Percentiles rank a stretch among this genome's conserved stretches.
Conservation (phyloP, 2,113 vertebrate genomes). For the Neolamprologus variostigma region DNA sequence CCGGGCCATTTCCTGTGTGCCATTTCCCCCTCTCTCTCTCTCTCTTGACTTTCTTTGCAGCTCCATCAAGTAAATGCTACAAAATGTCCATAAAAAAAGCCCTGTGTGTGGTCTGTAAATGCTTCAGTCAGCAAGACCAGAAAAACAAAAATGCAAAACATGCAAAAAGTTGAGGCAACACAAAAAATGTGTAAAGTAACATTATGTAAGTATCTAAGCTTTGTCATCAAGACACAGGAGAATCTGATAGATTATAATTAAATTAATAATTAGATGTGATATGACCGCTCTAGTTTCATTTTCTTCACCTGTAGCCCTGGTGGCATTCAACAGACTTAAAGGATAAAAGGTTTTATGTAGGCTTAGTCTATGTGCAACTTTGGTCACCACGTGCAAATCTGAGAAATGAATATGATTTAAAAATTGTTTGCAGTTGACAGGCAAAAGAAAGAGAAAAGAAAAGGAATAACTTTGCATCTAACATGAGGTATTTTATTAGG, state of each 20-base stretch:
- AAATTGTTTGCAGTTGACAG: not conserved
- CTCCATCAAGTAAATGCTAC: not conserved
- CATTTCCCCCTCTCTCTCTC: not conserved
- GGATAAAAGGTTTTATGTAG: not conserved
- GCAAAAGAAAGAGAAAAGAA: not conserved
- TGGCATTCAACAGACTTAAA: not conserved
- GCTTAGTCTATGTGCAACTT: not conserved
- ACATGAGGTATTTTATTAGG: not conserved
- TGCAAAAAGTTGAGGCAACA: rapidly evolving
- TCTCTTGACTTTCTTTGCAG: not conserved
- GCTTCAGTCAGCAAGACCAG: rapidly evolving
- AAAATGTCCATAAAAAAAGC: rapidly evolving
- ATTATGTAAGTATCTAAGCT: not conserved
- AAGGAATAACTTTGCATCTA: rapidly evolving
- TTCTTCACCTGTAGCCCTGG: rapidly evolving
- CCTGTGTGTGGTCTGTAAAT: rapidly evolving
- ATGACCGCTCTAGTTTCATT: rapidly evolving
- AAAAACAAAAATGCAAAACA: not conserved
- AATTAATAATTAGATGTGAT: not conserved
- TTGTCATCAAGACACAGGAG: not conserved
- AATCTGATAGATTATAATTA: not conserved
- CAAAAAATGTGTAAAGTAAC: not conserved
- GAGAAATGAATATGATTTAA: rapidly evolving
- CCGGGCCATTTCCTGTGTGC: not conserved
- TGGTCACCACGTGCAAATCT: not conserved